Evolutionary conservation across 1,140 invertebrate genomes (phyloP).

Genomic region (Apis mellifera): DNA sequence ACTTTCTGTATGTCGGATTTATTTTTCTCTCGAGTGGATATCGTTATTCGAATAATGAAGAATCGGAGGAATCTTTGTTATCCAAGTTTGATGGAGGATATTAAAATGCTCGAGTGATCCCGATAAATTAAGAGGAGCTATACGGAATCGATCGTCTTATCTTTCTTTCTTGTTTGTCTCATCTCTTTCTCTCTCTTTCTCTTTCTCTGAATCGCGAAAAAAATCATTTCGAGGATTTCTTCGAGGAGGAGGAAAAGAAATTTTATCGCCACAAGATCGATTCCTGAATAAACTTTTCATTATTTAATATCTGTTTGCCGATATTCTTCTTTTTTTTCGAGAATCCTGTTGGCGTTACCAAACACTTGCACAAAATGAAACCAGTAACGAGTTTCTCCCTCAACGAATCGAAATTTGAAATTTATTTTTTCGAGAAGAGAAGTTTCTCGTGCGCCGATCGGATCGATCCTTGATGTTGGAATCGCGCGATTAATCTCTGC

Average conservation of each 20-base stretch:
- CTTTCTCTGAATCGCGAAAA: not conserved
- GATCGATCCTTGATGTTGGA: not conserved
- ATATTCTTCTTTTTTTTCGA: not conserved
- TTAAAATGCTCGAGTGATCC: not conserved
- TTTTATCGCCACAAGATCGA: constrained; percentile 43
- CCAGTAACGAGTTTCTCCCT: not conserved
- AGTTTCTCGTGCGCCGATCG: too few species aligned
- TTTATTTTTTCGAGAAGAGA: not conserved
- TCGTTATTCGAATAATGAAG: not conserved
- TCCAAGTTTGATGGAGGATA: not conserved
- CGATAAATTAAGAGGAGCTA: not conserved
- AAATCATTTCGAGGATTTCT: not conserved
- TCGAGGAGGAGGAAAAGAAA: constrained; percentile 20
- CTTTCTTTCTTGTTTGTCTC: too few species aligned
- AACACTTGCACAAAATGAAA: not conserved
- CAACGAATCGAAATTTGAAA: not conserved
- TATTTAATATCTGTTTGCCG: constrained; percentile 23
- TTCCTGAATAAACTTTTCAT: not conserved
- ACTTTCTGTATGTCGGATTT: not conserved
- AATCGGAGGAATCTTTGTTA: not conserved
- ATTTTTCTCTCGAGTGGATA: not conserved
- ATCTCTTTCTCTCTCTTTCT: too few species aligned
- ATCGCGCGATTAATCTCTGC: not conserved
- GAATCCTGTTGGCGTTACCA: not conserved
- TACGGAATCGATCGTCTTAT: not conserved